Evolutionary conservation across 2,797 vertebrate species (phyloP), one percentile per base, ranked within the genome.

Genomic region (Phrynocephalus guinanensis): DNA sequence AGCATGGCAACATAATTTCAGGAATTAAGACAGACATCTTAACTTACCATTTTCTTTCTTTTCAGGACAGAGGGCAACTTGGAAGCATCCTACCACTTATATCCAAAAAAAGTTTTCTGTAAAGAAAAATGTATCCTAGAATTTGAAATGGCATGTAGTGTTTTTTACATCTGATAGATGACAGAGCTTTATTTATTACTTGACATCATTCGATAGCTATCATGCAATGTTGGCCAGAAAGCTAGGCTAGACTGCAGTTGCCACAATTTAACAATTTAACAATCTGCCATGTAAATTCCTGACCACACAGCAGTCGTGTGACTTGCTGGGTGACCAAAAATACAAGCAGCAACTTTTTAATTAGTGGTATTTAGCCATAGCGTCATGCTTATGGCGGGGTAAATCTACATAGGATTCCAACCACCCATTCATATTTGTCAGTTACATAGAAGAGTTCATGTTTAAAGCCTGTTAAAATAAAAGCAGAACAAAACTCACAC

Each of bases 31-130:
- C 13, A 50, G 26, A 18, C 4, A 30, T 15, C 10, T 84, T 72
- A 83, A 71, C n/a, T n/a, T 71, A 83, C 52, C 3, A 83, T 22
- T 83, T 83, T 56, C 68, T n/a, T 52, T 20, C 70, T 52, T 72
- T 83, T 50, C 30, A 52, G 24, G 52, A 83, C 18, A 33, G 30
- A 38, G 9, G 18, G 52, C 5, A 56, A 48, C 56, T 24, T 72
- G 44, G 52, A 56, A 56, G 9, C 52, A 56, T 56, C 52, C 52
- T 56, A 10, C 52, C 52, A 10, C 52, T 56, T 73, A 38, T 38
- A 73, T 18, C 15, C 16, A 20, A 73, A 38, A 18, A 6, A 20
- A 20, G n/a, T 5, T 73, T 73, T 73, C n/a, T 44, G 38, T 44
- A 44, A 44, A 44, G 5, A 18, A 70, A 48, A 68, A 52, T 33